These are phyloP conservation scores for Anguilla marmorata DNA, from an alignment of 2,797 vertebrate species.

Conservation along the genomic window DNA sequence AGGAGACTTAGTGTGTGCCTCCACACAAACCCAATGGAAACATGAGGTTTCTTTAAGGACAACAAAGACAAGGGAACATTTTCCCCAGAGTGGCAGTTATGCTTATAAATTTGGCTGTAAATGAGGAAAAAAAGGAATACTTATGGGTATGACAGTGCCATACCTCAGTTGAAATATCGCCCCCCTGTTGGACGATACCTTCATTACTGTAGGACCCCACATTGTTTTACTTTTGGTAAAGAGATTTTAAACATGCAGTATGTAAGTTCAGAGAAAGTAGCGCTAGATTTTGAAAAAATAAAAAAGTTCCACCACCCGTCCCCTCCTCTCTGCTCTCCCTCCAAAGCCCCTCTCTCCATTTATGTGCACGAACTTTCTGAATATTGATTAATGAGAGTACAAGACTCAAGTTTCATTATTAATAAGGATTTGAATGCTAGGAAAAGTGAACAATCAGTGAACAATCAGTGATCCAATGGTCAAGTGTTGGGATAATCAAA, in stretches of 20 bases:
- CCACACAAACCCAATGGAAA: background rate
- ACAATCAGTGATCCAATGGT: background rate
- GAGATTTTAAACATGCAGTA: background rate
- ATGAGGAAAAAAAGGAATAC: background rate
- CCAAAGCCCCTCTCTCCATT: background rate
- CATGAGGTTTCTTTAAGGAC: background rate
- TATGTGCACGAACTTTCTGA: background rate
- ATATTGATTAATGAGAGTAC: background rate
- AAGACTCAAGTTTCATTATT: background rate
- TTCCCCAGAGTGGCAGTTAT: background rate
- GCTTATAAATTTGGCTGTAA: background rate
- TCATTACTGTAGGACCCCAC: background rate
- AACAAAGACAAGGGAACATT: background rate
- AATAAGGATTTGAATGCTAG: background rate
- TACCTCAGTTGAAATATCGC: background rate
- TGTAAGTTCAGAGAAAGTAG: no score
- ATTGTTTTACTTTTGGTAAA: background rate
- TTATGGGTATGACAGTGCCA: no score
- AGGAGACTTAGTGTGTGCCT: background rate
- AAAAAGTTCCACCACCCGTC: no score
- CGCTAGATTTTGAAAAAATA: no score
- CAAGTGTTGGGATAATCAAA: background rate
- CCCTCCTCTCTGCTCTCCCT: no score
- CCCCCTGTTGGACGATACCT: background rate
- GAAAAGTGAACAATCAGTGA: background rate